A percentile compares a stretch with the other conserved stretches of the same genome.
phyloP scores from a whole-genome alignment of 1,140 invertebrate species.

The Eufriesea mexicana region DNA sequence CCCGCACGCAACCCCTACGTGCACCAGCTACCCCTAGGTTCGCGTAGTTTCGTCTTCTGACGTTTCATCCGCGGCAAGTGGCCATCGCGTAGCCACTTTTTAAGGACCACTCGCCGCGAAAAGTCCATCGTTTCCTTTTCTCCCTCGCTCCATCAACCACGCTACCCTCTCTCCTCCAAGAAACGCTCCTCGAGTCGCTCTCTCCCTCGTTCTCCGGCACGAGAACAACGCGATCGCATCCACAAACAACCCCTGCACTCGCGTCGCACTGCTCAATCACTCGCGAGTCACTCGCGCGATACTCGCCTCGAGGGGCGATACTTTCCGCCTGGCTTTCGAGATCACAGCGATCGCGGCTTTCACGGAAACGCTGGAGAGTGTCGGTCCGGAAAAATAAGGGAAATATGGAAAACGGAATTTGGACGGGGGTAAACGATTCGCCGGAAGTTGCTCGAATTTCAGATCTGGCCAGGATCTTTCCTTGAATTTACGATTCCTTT shows the following conservation, averaged over 20 bases:
- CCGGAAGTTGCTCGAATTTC: not conserved
- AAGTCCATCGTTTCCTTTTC: constrained; percentile 64
- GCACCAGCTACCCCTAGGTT: not conserved
- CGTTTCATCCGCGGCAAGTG: constrained; percentile 69
- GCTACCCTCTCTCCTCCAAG: no score
- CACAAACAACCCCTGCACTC: no score
- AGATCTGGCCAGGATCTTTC: not conserved
- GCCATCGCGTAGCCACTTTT: constrained; percentile 61
- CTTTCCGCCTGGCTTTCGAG: not conserved
- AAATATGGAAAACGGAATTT: not conserved
- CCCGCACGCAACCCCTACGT: not conserved
- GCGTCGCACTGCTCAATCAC: no score
- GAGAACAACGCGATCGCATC: no score
- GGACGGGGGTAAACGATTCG: not conserved
- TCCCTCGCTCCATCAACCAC: not conserved
- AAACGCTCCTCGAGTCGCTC: not conserved
- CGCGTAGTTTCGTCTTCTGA: constrained; percentile 61
- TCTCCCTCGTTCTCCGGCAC: no score
- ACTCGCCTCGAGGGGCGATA: not conserved
- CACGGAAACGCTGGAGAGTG: not conserved
- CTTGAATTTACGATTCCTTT: constrained; percentile 23
- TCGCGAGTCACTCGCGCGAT: no score
- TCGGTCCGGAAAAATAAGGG: not conserved
- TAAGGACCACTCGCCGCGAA: constrained; percentile 68
- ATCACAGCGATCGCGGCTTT: constrained; percentile 13